phyloP scores from a whole-genome alignment of 1,140 invertebrate species.

The Drosophila chauvacae region DNA sequence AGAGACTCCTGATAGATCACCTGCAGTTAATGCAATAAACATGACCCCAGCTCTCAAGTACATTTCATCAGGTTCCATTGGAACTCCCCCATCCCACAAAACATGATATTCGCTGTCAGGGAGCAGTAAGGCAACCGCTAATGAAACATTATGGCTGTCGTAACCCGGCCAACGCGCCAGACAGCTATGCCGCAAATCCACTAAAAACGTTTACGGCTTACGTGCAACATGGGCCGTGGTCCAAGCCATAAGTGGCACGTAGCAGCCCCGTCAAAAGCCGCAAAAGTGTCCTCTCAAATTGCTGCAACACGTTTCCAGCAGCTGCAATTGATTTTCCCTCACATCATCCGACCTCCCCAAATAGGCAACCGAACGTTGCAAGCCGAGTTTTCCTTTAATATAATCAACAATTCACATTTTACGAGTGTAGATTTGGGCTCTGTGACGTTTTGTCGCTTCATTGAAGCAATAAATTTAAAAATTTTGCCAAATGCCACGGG shows the following conservation, averaged over 20 bases:
- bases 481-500: slow-evolving; percentile 49
- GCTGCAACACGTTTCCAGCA: slow-evolving; percentile 68
- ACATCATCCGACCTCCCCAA: not conserved
- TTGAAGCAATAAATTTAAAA: slow-evolving; percentile 76
- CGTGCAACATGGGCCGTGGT: slow-evolving; percentile 65
- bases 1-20: not conserved
- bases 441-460: slow-evolving; percentile 58
- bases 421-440: slow-evolving; percentile 25
- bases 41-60: not conserved
- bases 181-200: slow-evolving; percentile 70
- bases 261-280: slow-evolving; percentile 48
- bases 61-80: not conserved
- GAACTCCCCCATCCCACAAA: slow-evolving; percentile 1
- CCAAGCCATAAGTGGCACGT: slow-evolving; percentile 72
- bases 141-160: slow-evolving; percentile 76
- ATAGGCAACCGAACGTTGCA: slow-evolving; percentile 16
- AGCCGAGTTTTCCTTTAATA: slow-evolving; percentile 8
- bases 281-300: slow-evolving; percentile 72
- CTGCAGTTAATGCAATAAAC: not conserved
- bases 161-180: slow-evolving; percentile 41
- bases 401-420: slow-evolving; percentile 58
- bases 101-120: slow-evolving; percentile 37
- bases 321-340: slow-evolving; percentile 73
- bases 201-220: slow-evolving; percentile 81
- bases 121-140: slow-evolving; percentile 58